Evolutionary conservation across 2,113 vertebrate genomes (phyloP).

Genomic region (Mesembrinibis cayennensis): DNA sequence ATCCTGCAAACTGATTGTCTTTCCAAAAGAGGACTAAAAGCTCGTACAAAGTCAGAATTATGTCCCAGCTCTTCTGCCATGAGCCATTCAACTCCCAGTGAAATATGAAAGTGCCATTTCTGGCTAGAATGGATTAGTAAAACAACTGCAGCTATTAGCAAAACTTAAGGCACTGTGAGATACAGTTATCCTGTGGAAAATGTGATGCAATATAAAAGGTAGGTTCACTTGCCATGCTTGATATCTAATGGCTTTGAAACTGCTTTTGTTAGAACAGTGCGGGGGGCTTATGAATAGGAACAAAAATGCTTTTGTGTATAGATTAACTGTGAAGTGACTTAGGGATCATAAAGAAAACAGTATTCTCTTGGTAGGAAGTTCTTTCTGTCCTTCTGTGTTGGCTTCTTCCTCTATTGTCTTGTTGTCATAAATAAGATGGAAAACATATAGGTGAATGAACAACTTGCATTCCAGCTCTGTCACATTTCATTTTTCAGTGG

Average conservation of each 20-base stretch:
- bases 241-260: neutral
- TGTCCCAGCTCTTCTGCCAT: neutral
- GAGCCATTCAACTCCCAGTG: neutral
- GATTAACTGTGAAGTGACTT: neutral
- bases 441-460: neutral
- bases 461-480: neutral
- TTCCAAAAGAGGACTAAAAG: neutral
- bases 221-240: neutral
- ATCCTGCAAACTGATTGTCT: slow-evolving; percentile 1
- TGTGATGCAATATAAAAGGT: neutral
- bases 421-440: neutral
- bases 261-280: neutral
- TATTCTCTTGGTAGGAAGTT: neutral
- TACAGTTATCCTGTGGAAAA: neutral
- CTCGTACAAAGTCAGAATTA: neutral
- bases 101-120: slow-evolving; percentile 40
- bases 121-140: neutral
- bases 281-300: neutral
- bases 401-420: neutral
- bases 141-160: slow-evolving; percentile 3
- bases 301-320: neutral
- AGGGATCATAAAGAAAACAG: neutral
- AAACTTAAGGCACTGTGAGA: neutral
- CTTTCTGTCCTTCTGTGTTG: neutral
- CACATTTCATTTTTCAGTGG: neutral